A percentile compares a stretch with the other conserved stretches of the same genome.
phyloP scores from a whole-genome alignment of 2,113 vertebrate species.

The Oncorhynchus mykiss region DNA sequence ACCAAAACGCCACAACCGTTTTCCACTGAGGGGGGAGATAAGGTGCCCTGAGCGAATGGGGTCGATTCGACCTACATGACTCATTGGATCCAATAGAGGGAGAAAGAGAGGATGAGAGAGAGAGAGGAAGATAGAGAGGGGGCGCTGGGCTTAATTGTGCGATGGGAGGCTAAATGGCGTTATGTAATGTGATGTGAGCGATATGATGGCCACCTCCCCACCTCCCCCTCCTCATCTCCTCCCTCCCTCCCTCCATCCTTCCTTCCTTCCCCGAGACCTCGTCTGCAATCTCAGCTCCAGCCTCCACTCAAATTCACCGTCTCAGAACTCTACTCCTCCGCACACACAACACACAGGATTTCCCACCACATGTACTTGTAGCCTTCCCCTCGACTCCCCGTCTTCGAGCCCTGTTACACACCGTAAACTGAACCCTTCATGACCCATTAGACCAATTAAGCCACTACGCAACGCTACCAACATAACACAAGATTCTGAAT shows the following conservation, averaged over 20 bases:
- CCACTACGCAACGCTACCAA: neutral
- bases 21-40: neutral
- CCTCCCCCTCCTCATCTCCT: no score
- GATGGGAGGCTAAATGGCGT: neutral
- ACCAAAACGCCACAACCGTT: neutral
- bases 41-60: neutral
- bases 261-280: neutral
- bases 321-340: no score
- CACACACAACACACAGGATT: neutral
- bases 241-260: neutral
- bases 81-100: constrained; percentile 6
- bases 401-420: no score
- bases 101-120: neutral
- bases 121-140: neutral
- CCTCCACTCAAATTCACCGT: neutral
- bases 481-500: neutral
- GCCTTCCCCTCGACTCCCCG: no score
- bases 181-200: neutral
- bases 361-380: no score
- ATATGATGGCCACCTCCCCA: neutral
- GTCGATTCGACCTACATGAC: neutral
- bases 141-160: neutral
- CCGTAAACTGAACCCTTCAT: no score
- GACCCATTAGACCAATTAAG: no score
- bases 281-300: neutral